A percentile compares a stretch with the other conserved stretches of the same genome.
These are phyloP conservation scores for Pangasius macronema DNA, from an alignment of 2,797 vertebrate species.

Conservation along the genomic window DNA sequence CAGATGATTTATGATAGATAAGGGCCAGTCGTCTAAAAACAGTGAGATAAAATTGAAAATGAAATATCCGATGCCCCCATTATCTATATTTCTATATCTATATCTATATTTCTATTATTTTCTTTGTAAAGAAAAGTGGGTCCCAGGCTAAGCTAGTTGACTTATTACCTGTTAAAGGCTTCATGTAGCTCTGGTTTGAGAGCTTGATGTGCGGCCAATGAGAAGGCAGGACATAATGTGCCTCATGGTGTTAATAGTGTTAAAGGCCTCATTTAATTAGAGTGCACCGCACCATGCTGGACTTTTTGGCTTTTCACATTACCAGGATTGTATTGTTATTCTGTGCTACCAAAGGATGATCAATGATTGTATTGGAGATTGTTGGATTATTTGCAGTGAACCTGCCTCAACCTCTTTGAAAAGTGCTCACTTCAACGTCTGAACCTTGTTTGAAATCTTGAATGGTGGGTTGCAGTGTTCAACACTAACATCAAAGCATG, in stretches of 20 bases:
- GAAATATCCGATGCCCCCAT: not conserved
- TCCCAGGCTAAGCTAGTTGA: conserved; percentile 4
- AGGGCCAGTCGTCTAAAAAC: not conserved
- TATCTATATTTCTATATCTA: too few relatives aligned
- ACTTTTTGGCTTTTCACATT: conserved; percentile 23
- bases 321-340: not conserved
- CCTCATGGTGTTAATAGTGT: conserved; percentile 26
- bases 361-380: not conserved
- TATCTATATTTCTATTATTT: not conserved
- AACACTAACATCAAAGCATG: not conserved
- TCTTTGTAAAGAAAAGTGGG: not conserved
- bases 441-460: not conserved
- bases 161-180: conserved; percentile 18
- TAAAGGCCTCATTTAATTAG: conserved; percentile 26
- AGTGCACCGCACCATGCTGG: conserved; percentile 11
- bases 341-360: not conserved
- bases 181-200: conserved; percentile 16
- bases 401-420: not conserved
- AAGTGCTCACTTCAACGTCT: not conserved
- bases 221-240: conserved; percentile 18
- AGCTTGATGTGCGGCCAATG: conserved; percentile 29
- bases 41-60: not conserved
- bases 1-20: conserved; percentile 1
- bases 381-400: not conserved
- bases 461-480: not conserved